Percentiles rank a stretch among this genome's conserved stretches.
phyloP scores from a whole-genome alignment of 2,797 vertebrate genomes.

The Phataginus tricuspis region DNA sequence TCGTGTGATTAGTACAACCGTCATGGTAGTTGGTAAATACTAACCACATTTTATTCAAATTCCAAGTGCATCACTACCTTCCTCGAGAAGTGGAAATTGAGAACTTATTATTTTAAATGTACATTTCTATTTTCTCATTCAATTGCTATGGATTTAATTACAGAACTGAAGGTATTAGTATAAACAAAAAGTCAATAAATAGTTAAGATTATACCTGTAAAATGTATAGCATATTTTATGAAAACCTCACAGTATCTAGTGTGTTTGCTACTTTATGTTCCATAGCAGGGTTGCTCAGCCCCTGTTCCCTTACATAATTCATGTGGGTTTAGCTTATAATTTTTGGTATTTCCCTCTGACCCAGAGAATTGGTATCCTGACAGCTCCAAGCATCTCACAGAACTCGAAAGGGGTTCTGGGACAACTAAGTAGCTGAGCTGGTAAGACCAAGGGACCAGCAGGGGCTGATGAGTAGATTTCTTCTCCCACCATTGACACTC shows the following conservation, averaged over 20 bases:
- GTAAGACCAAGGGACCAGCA: not conserved
- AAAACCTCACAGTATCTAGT: not conserved
- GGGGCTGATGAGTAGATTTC: not conserved
- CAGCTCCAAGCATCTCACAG: not conserved
- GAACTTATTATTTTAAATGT: not conserved
- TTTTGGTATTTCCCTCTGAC: not conserved
- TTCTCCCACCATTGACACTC: not conserved
- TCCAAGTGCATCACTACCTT: not conserved
- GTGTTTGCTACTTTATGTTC: not conserved
- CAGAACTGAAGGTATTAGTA: not conserved
- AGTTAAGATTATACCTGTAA: not conserved
- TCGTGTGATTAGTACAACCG: not conserved
- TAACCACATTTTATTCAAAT: not conserved
- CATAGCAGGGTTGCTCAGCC: not conserved
- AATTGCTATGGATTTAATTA: not conserved
- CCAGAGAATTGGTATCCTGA: not conserved
- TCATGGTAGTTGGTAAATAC: not conserved
- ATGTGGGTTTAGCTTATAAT: not conserved
- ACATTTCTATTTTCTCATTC: not conserved
- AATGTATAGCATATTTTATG: not conserved
- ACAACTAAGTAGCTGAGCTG: not conserved
- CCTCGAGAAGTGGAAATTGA: not conserved
- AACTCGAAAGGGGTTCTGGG: not conserved
- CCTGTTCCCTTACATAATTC: not conserved
- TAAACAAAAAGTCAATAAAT: not conserved